These are phyloP conservation scores for Oncorhynchus keta DNA, from an alignment of 2,113 vertebrate species.

Conservation along the genomic window DNA sequence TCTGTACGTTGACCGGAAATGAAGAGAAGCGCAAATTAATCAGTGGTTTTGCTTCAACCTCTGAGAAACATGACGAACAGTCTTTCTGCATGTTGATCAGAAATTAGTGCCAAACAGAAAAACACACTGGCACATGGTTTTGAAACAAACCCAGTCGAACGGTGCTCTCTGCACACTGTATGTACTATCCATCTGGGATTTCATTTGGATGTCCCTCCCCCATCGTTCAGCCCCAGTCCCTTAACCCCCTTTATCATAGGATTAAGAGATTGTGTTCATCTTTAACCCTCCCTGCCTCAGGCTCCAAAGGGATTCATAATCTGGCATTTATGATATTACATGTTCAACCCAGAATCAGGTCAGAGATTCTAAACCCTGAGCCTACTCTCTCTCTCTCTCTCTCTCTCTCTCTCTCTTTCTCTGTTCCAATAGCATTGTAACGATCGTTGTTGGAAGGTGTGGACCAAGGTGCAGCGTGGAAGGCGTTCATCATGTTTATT, in stretches of 20 bases:
- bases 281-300: constrained; percentile 31
- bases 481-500: too few relatives aligned
- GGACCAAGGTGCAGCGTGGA: too few relatives aligned
- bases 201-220: neutral
- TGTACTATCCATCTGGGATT: constrained; percentile 22
- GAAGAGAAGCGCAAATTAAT: too few relatives aligned
- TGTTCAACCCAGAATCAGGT: constrained; percentile 67
- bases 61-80: too few relatives aligned
- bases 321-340: constrained; percentile 71
- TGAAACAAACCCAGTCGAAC: neutral
- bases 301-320: constrained; percentile 56
- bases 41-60: too few relatives aligned
- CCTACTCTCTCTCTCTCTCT: neutral
- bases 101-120: too few relatives aligned
- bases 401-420: neutral
- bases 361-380: constrained; percentile 54
- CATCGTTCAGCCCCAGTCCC: neutral
- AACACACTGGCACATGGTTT: too few relatives aligned
- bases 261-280: constrained; percentile 58
- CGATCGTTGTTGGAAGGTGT: too few relatives aligned
- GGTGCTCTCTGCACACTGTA: neutral
- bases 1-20: too few relatives aligned
- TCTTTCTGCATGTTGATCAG: too few relatives aligned
- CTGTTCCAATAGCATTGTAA: neutral
- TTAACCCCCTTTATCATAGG: constrained; percentile 38